Conservation (phyloP, 2,888 invertebrate genomes). For the Lamellibrachia columna region DNA sequence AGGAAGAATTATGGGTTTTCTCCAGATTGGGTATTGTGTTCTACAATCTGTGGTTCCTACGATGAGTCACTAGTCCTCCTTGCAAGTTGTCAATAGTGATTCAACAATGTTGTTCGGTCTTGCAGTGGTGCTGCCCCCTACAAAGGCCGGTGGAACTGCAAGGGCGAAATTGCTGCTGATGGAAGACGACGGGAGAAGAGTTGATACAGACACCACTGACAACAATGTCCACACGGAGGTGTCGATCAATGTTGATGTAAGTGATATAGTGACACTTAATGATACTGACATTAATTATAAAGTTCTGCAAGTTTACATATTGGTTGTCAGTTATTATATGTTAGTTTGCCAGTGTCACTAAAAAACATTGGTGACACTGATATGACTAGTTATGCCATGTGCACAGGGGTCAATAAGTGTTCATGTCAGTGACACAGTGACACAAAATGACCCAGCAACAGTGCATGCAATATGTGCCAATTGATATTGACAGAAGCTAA, state of each 20-base stretch:
- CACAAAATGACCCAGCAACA: not conserved
- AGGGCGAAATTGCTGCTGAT: not conserved
- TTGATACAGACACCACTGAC: not conserved
- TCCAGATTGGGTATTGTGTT: too few relatives aligned
- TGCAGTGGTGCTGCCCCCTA: constrained; percentile 6
- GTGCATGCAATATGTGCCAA: not conserved
- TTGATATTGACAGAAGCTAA: not conserved
- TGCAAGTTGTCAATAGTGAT: not conserved
- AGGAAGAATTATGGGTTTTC: not conserved
- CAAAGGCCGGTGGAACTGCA: not conserved
- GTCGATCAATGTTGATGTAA: not conserved
- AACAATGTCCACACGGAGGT: constrained; percentile 11
- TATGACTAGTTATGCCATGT: too few relatives aligned
- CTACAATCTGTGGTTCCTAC: not conserved
- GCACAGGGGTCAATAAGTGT: too few relatives aligned
- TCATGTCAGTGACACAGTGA: not conserved
- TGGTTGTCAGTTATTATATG: not conserved
- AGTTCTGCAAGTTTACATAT: not conserved
- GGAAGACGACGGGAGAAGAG: not conserved
- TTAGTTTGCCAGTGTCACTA: not conserved
- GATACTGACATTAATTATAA: not conserved
- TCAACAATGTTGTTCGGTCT: not conserved
- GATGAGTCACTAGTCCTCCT: not conserved
- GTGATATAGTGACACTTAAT: not conserved
- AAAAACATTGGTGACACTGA: not conserved